Base-by-base conservation (phyloP, 2,797 vertebrate genomes). In the Spheniscus humboldti region DNA sequence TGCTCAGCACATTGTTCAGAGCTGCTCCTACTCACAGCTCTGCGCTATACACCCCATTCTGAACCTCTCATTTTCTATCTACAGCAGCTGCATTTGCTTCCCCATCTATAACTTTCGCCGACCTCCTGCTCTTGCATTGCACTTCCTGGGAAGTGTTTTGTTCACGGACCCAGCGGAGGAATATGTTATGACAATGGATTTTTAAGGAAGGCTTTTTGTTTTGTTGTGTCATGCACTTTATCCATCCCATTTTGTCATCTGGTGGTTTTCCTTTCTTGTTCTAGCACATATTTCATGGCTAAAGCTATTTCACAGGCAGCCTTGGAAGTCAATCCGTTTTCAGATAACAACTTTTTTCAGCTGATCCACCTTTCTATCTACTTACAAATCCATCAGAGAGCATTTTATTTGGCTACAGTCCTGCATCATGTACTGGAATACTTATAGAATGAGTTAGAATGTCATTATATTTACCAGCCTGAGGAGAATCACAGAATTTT, bases 71-170 rank as follows among this genome's bases (percentile, higher is more conserved):
- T 82, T 83, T 73, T 55, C 79, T 15, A 35, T 83, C 63, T 62
- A 25, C 76, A 76, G 76, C 90, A 91, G 94, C 95, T 94, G 75
- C 82, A 18, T 97, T 86, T 83, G 9, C 39, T 94, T 96, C 45
- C 68, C 59, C 59, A 69, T 90, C 79, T 86, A 78, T 63, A 86
- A 94, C 89, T 94, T 92, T 86, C 3, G 7, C 75, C 9, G 20
- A 91, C 89, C 89, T 92, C 69, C 78, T 81, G 94, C 79, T 95
- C 89, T 66, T 78, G 37, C 90, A 33, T 35, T 91, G 86, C 87
- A 86, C 94, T 95, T 95, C 94, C 94, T 94, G 94, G 53, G 62
- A 96, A 96, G 90, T 60, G 76, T 96, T 97, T 94, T 94, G 73
- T 94, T 96, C 91, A 33, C 1, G 5, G 63, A 90, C 79, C 39